Percentiles rank a stretch among this genome's conserved stretches.
Conservation (phyloP, 1,140 invertebrate species). For the Holcopasites calliopsidis region DNA sequence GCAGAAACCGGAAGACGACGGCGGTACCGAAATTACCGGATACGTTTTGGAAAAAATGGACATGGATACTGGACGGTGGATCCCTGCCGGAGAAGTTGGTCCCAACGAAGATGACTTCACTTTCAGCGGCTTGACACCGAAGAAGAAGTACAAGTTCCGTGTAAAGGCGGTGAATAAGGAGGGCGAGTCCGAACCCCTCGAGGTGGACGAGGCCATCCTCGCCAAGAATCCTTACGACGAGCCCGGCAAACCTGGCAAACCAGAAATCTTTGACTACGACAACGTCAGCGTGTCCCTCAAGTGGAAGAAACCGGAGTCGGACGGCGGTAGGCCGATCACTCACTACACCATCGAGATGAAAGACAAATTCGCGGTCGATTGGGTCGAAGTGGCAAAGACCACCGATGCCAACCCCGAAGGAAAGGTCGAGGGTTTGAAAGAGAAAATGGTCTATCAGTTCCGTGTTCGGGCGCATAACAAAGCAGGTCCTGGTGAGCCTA, state of each 20-base stretch:
- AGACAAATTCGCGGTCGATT: conserved; percentile 94
- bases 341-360: conserved; percentile 98
- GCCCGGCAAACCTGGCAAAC: conserved; percentile 92
- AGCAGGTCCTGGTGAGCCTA: conserved; percentile 92
- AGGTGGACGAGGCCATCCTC: conserved; percentile 91
- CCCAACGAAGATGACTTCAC: conserved; percentile 90
- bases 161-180: conserved; percentile 99
- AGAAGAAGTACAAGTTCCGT: conserved; percentile 99
- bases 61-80: conserved; percentile 94
- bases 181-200: conserved; percentile 97
- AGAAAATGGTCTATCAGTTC: conserved; percentile 96
- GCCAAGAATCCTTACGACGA: conserved; percentile 99
- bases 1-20: conserved; percentile 96
- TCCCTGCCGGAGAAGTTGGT: conserved; percentile 94
- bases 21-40: conserved; percentile 95
- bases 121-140: conserved; percentile 95
- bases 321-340: conserved; percentile 96
- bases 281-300: conserved; percentile 93
- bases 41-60: conserved; percentile 99
- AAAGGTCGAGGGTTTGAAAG: conserved; percentile 93
- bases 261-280: conserved; percentile 96
- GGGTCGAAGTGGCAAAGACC: conserved; percentile 92
- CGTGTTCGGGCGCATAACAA: conserved; percentile 95
- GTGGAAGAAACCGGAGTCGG: conserved; percentile 93
- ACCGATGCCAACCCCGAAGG: conserved; percentile 87